Base-by-base conservation (phyloP, 2,113 vertebrate genomes). In the Nanorana parkeri region DNA sequence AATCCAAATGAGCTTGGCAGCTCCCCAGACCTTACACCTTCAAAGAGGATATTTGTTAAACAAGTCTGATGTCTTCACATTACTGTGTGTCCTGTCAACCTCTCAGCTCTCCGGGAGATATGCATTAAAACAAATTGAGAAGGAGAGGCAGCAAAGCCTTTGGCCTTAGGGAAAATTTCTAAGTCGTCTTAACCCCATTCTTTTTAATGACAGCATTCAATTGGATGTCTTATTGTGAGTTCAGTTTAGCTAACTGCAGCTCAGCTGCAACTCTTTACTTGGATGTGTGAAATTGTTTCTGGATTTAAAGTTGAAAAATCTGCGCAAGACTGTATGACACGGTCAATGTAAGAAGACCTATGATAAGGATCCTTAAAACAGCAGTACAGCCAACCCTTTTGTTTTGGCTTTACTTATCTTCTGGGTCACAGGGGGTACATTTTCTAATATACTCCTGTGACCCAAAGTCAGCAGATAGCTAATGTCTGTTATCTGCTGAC, bases 211-310 rank as follows among this genome's bases (percentile, higher is more conserved):
- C 68, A 36, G 86, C 87, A 78, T 90, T 32, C 55, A 77, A 68
- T 67, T 60, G 74, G 83, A 84, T 68, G 87, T 86, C 20, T 85
- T 75, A 87, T 84, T 83, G 86, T 80, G 87, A 47, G 83, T 72
- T 71, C 82, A 69, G 85, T 77, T 54, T 47, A 54, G 32, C 32
- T 80, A 85, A 79, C 85, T 83, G 79, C 51, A 60, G 29, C 72
- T 36, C 28, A 17, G 29, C 78, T 85, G 81, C 74, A 84, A 17
- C 32, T 81, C 10, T 20, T 72, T 72, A 55, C 47, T 71, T 26
- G 6, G 52, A 55, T 17, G 2, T 19, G 17, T 73, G 1, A 17
- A 55, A 54, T 29, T 15, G 20, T 26, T 28, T 56, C 21, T 73
- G 17, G 10, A 20, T 28, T 7, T 56, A 55, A 24, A 29, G n/a